Conservation (phyloP, 2,888 invertebrate genomes). For the Patella depressa region DNA sequence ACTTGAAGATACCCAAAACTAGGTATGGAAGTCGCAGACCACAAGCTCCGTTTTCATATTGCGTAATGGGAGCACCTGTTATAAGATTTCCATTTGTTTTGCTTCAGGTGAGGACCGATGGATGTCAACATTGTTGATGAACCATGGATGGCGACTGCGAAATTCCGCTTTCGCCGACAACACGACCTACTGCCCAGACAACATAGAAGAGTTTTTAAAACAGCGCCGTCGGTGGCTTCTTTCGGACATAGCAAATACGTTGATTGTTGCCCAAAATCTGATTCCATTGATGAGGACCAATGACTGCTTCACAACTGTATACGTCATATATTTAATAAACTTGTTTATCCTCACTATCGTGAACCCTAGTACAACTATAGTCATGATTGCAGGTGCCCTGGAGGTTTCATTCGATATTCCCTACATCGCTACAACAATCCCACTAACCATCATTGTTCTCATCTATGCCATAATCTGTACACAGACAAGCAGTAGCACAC, state of each 20-base stretch:
- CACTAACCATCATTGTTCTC: conserved; percentile 36
- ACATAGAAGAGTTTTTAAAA: conserved; percentile 51
- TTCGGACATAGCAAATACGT: conserved; percentile 50
- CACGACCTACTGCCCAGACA: conserved; percentile 52
- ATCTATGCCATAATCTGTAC: conserved; percentile 43
- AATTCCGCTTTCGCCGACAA: conserved; percentile 53
- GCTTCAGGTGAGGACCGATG: conserved; percentile 53
- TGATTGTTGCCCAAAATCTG: conserved; percentile 49
- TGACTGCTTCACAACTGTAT: conserved; percentile 48
- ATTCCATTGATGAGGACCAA: conserved; percentile 45
- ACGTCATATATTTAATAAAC: conserved; percentile 48
- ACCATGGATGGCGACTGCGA: conserved; percentile 51
- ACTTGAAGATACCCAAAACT: too few species aligned
- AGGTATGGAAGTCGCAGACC: too few species aligned
- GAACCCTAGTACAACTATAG: conserved; percentile 50
- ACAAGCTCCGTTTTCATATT: not conserved
- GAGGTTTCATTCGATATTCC: conserved; percentile 48
- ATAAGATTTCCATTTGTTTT: not conserved
- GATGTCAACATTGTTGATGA: conserved; percentile 59
- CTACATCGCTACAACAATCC: conserved; percentile 42
- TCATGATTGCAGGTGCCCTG: conserved; percentile 49
- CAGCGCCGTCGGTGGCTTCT: conserved; percentile 52
- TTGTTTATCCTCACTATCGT: conserved; percentile 52
- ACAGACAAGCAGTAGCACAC: conserved; percentile 27
- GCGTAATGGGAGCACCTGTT: not conserved